Base-by-base conservation (phyloP, 1,140 invertebrate species). In the Zophobas atratus region DNA sequence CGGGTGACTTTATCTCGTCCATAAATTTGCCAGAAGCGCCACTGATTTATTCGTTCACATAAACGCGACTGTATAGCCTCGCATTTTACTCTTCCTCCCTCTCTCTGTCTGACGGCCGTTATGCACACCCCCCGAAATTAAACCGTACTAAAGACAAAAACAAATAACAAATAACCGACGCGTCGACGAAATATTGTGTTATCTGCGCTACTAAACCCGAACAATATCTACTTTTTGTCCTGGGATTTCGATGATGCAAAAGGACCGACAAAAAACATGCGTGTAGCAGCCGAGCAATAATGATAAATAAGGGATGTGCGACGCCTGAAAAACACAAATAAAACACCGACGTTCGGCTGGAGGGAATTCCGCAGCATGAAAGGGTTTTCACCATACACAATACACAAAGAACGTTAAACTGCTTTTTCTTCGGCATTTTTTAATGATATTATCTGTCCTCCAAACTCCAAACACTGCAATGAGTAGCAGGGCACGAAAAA, bases 21-120 rank as follows among this genome's bases (percentile, higher is more conserved):
- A 86, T 86, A 86, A 86, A 86, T 86, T 86, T 85, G 85, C 83
- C 85, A 86, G 85, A 86, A 86, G 85, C 85, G 82, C 84, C 82
- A 80, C 85, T 86, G 85, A 86, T 86, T 86, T 86, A 86, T 86
- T 84, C 81, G 84, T 85, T 82, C 85, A 84, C 84, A 85, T 86
- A 86, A 86, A 86, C 84, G 85, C 79, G 77, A 77, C 53, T 77
- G 75, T 79, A 77, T 77, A 73, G 60, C 38, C 39, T 49, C 60
- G 43, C 53, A 55, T 48, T 60, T 60, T 51, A 63, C 72, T 20
- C 77, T 39, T 39, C 56, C 36, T 35, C 60, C 60, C 60, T 67
- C 49, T 67, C 60, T 36, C 60, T 67, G 33, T 41, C 56, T 43
- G 60, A 20, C 39, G 60, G 39, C 60, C 39, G 60, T 67, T 67